Conservation (phyloP, 2,797 vertebrate genomes). For the Melanotaenia maccullochi region DNA sequence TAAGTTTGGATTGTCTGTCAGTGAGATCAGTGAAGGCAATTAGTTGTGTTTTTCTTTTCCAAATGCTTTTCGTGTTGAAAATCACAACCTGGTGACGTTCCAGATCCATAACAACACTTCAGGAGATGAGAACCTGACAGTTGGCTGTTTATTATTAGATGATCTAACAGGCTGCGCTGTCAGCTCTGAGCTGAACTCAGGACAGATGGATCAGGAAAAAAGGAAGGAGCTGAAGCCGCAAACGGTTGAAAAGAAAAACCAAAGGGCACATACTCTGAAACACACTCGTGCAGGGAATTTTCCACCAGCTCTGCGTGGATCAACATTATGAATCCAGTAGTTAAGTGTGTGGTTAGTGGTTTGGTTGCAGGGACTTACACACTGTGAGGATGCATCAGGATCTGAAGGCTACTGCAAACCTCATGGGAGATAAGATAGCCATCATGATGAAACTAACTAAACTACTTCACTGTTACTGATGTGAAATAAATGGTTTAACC, state of each 20-base stretch:
- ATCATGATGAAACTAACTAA: background rate
- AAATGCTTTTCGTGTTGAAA: slow-evolving; percentile 45
- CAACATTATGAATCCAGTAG: slow-evolving; percentile 22
- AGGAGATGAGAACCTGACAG: slow-evolving; percentile 27
- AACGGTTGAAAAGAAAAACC: slow-evolving; percentile 18
- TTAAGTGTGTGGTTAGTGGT: slow-evolving; percentile 43
- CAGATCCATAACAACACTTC: slow-evolving; percentile 48
- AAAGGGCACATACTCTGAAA: slow-evolving; percentile 13
- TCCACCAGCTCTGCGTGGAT: slow-evolving; percentile 28
- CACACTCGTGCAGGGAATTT: slow-evolving; percentile 16
- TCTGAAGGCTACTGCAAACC: background rate
- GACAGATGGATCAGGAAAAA: background rate
- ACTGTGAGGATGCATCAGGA: background rate
- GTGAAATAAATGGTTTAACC: background rate
- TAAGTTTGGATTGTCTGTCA: slow-evolving; percentile 43
- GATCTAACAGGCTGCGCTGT: background rate
- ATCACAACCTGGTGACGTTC: slow-evolving; percentile 37
- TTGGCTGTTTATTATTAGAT: slow-evolving; percentile 37
- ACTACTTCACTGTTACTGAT: background rate
- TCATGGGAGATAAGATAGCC: background rate
- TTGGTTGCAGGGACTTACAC: slow-evolving; percentile 20
- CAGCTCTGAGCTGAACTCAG: background rate
- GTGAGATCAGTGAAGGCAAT: slow-evolving; percentile 38
- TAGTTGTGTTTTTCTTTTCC: slow-evolving; percentile 48
- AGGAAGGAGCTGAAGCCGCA: slow-evolving; percentile 12